phyloP scores from a whole-genome alignment of 2,113 vertebrate genomes.

The Spilogale gracilis region DNA sequence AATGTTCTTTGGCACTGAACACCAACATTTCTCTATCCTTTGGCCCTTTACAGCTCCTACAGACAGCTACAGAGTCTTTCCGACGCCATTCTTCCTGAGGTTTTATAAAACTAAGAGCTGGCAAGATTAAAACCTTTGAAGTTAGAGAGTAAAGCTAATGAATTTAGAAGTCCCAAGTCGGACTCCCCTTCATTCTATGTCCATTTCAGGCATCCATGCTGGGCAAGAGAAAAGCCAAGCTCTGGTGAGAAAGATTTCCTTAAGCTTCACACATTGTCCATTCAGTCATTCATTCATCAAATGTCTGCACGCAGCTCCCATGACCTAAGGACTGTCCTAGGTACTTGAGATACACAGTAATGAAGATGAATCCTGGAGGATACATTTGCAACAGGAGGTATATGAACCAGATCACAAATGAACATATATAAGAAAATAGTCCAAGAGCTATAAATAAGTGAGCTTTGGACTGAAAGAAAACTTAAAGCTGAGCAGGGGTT shows the following conservation, averaged over 20 bases:
- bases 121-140: constrained; percentile 39
- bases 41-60: not conserved
- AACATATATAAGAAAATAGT: not conserved
- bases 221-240: constrained; percentile 44
- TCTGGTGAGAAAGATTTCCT: not conserved
- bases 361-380: not conserved
- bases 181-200: not conserved
- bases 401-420: not conserved
- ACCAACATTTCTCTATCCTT: constrained; percentile 15
- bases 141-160: constrained; percentile 6
- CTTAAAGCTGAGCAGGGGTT: not conserved
- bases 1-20: not conserved
- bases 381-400: not conserved
- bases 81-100: not conserved
- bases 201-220: not conserved
- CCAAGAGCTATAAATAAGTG: not conserved
- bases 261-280: not conserved
- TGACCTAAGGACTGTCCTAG: not conserved
- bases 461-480: not conserved
- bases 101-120: constrained; percentile 33
- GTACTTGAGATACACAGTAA: not conserved
- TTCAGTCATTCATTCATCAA: not conserved
- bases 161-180: not conserved
- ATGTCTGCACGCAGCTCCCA: not conserved
- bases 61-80: not conserved